Conservation (phyloP, 2,797 vertebrate genomes). For the Sebastes steindachneri region DNA sequence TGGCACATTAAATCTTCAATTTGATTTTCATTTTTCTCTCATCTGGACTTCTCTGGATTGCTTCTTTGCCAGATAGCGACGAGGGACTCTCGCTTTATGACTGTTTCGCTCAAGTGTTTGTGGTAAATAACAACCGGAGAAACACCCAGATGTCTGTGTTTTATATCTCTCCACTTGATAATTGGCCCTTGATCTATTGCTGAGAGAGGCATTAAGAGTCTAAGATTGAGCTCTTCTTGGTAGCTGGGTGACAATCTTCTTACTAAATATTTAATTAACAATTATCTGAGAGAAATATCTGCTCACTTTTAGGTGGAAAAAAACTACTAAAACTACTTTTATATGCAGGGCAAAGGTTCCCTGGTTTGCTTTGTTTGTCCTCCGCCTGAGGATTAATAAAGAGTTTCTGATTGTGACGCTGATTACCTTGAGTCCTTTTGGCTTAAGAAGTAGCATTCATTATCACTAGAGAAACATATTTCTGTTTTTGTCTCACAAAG, state of each 20-base stretch:
- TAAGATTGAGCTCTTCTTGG: not conserved
- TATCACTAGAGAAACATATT: not conserved
- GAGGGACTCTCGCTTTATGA: not conserved
- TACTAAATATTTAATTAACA: not conserved
- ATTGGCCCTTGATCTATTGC: constrained; percentile 23
- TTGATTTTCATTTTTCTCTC: not conserved
- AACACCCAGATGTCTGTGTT: not conserved
- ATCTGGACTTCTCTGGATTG: not conserved
- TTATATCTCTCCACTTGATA: constrained; percentile 11
- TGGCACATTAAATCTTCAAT: constrained; percentile 16
- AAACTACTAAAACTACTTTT: not conserved
- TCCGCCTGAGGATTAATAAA: not conserved
- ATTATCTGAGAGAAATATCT: constrained; percentile 12
- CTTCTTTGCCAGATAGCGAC: not conserved
- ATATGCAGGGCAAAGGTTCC: not conserved
- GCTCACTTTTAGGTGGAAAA: not conserved
- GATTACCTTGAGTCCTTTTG: not conserved
- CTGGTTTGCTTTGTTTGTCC: not conserved
- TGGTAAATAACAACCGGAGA: constrained; percentile 16
- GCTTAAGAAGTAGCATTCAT: not conserved
- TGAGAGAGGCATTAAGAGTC: constrained; percentile 1
- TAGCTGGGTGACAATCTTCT: not conserved
- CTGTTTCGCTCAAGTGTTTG: not conserved
- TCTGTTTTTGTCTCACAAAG: not conserved
- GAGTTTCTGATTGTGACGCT: not conserved